Evolutionary conservation across 1,140 invertebrate species (phyloP), one percentile per base, ranked within the genome.

Genomic region (Pseudomyrmex concolor): DNA sequence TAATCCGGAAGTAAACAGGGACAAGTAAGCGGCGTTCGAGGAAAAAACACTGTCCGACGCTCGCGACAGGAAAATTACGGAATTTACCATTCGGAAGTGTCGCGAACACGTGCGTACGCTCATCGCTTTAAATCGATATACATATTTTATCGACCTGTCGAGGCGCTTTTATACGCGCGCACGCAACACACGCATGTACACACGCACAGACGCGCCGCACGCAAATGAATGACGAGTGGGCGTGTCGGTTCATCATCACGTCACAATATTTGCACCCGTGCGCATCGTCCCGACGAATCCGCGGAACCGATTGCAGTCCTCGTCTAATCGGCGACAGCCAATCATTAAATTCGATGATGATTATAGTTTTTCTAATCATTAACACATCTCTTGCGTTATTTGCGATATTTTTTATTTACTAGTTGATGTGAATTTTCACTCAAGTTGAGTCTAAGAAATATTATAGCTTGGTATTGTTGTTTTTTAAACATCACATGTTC

Each of bases 61-160:
- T 34, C 43, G 15, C 19, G 50, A 22, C 54, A 34, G 48, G 50
- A 85, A 91, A 91, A 91, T 92, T 90, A 92, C 84, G 88, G 86
- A 85, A 73, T 22, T 51, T 84, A 82, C 34, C 34, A 34, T 34
- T 43, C 72, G 64, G 76, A 71, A 67, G 67, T 82, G 78, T 78
- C 81, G 86, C 90, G 84, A 55, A 34, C 87, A 77, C 87, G 90
- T 85, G 84, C 84, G 84, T 84, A 87, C 90, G 89, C 89, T 89
- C 85, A 86, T 85, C 80, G 83, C 73, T 88, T 89, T 85, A 87
- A 89, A 90, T 85, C 87, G 88, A 88, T 90, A 34, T 34, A 89
- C 87, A 89, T 91, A 90, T 91, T 91, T 91, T 89, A 91, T 90
- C 73, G 85, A 74, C 43, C 73, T 48, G 60, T 15, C 45, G 45